Evolutionary conservation across 1,140 invertebrate species (phyloP).

Genomic region (Calliopsis andreniformis): DNA sequence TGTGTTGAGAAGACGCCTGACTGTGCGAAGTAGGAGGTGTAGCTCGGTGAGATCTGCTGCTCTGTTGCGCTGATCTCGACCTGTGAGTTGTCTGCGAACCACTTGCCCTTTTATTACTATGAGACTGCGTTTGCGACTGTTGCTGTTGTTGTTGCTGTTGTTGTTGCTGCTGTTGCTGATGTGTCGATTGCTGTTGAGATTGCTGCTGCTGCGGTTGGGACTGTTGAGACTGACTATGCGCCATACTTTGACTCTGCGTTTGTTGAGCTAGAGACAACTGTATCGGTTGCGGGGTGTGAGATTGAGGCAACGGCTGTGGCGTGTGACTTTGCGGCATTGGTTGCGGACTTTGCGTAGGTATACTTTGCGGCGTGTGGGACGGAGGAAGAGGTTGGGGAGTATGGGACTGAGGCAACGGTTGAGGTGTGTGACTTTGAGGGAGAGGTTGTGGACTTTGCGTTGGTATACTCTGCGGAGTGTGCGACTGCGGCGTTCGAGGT

Average conservation of each 20-base stretch:
- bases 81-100: slow-evolving; percentile 77
- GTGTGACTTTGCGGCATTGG: slow-evolving; percentile 79
- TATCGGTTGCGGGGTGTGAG: slow-evolving; percentile 77
- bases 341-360: slow-evolving; percentile 74
- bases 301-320: slow-evolving; percentile 81
- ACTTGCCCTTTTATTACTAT: slow-evolving; percentile 76
- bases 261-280: slow-evolving; percentile 71
- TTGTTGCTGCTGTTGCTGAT: slow-evolving; percentile 76
- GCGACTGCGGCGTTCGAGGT: slow-evolving; percentile 76
- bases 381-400: slow-evolving; percentile 64
- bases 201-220: slow-evolving; percentile 74
- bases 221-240: slow-evolving; percentile 78
- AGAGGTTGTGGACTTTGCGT: slow-evolving; percentile 78
- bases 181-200: slow-evolving; percentile 68
- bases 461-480: slow-evolving; percentile 74
- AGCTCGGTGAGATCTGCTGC: slow-evolving; percentile 71
- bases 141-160: slow-evolving; percentile 76
- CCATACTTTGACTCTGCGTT: slow-evolving; percentile 70
- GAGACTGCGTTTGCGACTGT: slow-evolving; percentile 76
- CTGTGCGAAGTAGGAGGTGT: slow-evolving; percentile 74
- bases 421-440: slow-evolving; percentile 75
- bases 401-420: slow-evolving; percentile 71
- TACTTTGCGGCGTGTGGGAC: slow-evolving; percentile 67
- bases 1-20: slow-evolving; percentile 69
- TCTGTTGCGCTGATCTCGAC: slow-evolving; percentile 75